A percentile compares a stretch with the other conserved stretches of the same genome.
These are phyloP conservation scores for Pristionchus arcanus DNA, from an alignment of 2,888 invertebrate species.

Conservation along the genomic window DNA sequence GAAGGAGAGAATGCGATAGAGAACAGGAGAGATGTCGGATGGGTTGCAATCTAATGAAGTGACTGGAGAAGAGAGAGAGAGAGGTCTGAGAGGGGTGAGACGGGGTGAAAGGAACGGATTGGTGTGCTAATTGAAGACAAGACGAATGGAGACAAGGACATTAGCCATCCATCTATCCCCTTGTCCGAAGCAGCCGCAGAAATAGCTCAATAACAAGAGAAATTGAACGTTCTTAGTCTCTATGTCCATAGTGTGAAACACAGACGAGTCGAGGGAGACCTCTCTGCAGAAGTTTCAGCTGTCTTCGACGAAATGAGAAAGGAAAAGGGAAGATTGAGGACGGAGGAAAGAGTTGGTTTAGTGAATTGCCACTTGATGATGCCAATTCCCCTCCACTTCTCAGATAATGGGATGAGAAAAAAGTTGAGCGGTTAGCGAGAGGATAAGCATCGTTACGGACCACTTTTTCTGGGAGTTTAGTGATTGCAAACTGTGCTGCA, in stretches of 20 bases:
- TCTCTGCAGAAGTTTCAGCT: background rate
- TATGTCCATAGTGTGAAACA: background rate
- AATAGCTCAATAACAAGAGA: background rate
- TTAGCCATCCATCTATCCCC: background rate
- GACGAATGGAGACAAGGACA: background rate
- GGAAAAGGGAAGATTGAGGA: background rate
- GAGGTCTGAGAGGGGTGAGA: background rate
- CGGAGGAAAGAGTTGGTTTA: constrained; percentile 1
- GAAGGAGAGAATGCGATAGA: background rate
- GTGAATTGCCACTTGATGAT: constrained; percentile 13
- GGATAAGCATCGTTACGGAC: background rate
- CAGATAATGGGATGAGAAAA: constrained; percentile 14
- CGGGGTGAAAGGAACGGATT: background rate
- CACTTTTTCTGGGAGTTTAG: background rate
- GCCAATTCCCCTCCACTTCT: background rate
- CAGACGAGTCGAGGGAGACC: background rate
- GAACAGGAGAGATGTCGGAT: background rate
- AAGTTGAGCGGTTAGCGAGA: background rate
- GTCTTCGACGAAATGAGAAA: background rate
- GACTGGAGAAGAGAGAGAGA: background rate
- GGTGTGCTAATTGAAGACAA: background rate
- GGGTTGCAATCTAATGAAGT: constrained; percentile 4
- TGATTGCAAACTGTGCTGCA: no score
- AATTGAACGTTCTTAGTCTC: background rate
- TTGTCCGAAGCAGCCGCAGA: background rate